Evolutionary conservation across 2,113 vertebrate genomes (phyloP).

Genomic region (Aldabrachelys gigantea): DNA sequence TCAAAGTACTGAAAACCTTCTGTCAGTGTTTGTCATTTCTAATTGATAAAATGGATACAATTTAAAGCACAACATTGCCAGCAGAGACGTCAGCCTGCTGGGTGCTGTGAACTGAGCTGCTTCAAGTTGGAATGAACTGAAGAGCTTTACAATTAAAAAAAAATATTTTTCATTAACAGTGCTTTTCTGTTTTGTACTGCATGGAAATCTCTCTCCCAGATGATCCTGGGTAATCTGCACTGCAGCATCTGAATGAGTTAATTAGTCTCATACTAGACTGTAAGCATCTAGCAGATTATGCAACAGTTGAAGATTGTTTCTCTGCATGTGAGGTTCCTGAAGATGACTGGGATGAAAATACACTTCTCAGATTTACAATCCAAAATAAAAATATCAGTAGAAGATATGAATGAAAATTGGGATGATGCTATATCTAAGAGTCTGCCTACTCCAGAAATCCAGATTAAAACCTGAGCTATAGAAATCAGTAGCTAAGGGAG

Average conservation of each 20-base stretch:
- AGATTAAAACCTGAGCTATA: background rate
- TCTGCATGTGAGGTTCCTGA: conserved; percentile 56
- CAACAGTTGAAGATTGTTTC: conserved; percentile 64
- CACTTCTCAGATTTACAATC: background rate
- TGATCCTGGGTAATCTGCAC: conserved; percentile 66
- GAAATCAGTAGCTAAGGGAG: background rate
- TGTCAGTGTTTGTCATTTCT: background rate
- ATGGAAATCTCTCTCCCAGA: conserved; percentile 49
- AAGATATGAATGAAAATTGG: conserved; percentile 24
- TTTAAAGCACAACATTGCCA: background rate
- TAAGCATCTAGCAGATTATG: conserved; percentile 68
- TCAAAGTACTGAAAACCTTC: background rate
- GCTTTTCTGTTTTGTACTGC: conserved; percentile 28
- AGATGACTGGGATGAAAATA: conserved; percentile 51
- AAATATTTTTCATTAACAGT: conserved; percentile 38
- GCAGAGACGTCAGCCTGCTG: accelerated
- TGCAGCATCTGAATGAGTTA: conserved; percentile 69
- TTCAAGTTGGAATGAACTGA: conserved; percentile 26
- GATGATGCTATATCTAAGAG: background rate
- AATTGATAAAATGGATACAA: accelerated
- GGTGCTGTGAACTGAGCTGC: background rate
- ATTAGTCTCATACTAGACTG: conserved; percentile 53
- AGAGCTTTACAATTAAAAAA: background rate
- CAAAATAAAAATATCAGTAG: conserved; percentile 43
- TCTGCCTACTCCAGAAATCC: conserved; percentile 23